Conservation (phyloP, 2,888 invertebrate species). For the Ditylenchus weischeri region DNA sequence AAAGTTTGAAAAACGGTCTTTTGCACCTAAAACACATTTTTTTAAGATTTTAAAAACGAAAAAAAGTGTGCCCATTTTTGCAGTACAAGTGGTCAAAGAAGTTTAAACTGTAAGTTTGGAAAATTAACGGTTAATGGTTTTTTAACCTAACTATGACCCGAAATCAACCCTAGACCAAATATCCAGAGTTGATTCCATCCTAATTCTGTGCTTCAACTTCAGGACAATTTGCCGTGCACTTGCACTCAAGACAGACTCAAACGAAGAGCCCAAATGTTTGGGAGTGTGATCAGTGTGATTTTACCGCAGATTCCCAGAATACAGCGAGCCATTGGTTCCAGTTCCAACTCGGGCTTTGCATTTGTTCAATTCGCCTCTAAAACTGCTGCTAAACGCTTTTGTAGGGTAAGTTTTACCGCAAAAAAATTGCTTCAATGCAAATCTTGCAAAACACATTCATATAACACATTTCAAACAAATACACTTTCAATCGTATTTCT, state of each 20-base stretch:
- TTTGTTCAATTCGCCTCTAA: slow-evolving; percentile 36
- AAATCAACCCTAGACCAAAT: not conserved
- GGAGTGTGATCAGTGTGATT: slow-evolving; percentile 27
- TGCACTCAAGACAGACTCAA: slow-evolving; percentile 26
- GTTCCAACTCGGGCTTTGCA: slow-evolving; percentile 33
- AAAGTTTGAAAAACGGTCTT: not conserved
- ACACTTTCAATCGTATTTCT: too few species aligned
- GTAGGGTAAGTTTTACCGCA: slow-evolving; percentile 25
- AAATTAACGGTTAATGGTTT: not conserved
- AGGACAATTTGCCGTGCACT: slow-evolving; percentile 31
- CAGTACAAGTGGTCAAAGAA: too few species aligned
- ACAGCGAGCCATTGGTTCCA: slow-evolving; percentile 19
- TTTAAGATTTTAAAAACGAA: too few species aligned
- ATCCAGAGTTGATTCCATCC: not conserved
- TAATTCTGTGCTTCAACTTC: not conserved
- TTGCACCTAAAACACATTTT: too few species aligned
- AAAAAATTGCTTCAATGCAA: not conserved
- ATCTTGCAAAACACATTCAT: too few species aligned
- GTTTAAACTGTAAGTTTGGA: not conserved
- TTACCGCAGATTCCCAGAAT: slow-evolving; percentile 30
- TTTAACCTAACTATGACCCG: too few species aligned
- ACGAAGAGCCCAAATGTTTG: slow-evolving; percentile 31
- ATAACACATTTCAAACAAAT: too few species aligned
- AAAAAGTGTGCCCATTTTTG: not conserved
- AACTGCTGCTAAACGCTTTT: slow-evolving; percentile 35